Conservation (phyloP, 2,888 invertebrate species). For the Tholera decimalis region DNA sequence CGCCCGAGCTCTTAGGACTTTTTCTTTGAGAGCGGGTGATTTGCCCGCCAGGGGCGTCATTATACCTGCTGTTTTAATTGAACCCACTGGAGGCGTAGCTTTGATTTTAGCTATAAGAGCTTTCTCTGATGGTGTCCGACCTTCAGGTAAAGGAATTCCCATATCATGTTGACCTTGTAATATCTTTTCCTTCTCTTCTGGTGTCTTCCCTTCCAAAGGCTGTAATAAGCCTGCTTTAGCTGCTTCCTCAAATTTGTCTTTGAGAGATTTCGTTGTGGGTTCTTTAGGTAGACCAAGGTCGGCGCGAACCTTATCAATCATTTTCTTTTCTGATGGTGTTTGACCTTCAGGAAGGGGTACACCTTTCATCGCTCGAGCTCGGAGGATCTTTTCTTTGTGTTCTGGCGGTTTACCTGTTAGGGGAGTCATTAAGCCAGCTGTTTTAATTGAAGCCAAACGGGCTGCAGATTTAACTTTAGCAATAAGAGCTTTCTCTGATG, state of each 20-base stretch:
- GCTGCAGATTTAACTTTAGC: conserved; percentile 12
- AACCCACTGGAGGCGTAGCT: neutral
- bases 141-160: conserved; percentile 31
- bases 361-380: conserved; percentile 56
- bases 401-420: conserved; percentile 59
- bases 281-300: conserved; percentile 68
- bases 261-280: conserved; percentile 50
- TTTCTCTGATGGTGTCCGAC: conserved; percentile 21
- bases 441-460: too few relatives aligned
- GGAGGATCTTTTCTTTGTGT: conserved; percentile 66
- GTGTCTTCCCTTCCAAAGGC: conserved; percentile 19
- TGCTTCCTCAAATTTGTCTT: conserved; percentile 19
- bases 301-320: conserved; percentile 61
- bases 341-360: conserved; percentile 66
- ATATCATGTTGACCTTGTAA: conserved; percentile 2
- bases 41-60: conserved; percentile 62
- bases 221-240: conserved; percentile 17
- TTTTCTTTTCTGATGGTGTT: conserved; percentile 64
- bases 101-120: conserved; percentile 34
- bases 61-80: conserved; percentile 2
- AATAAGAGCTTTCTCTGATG: conserved; percentile 59
- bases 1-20: conserved; percentile 60
- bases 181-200: conserved; percentile 22
- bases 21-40: conserved; percentile 62
- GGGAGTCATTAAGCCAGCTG: neutral